A percentile compares a stretch with the other conserved stretches of the same genome.
Evolutionary conservation across 53 echinoderm and acorn worm species (phyloP).

Genomic region (Crossaster papposus): DNA sequence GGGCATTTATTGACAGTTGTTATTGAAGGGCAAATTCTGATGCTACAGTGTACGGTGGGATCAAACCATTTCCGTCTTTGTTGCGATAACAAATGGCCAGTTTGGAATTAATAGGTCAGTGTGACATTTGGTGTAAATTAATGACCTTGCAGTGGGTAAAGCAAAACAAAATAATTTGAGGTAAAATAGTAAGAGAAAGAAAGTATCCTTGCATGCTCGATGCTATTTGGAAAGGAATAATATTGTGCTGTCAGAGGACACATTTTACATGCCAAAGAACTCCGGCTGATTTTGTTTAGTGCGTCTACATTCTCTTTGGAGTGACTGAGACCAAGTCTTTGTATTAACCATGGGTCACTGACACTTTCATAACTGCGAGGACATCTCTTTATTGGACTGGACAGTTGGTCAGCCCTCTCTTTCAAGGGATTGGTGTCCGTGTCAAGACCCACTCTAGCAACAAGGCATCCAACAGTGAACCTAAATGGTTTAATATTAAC

Average conservation of each 20-base stretch:
- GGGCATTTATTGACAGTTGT: background rate
- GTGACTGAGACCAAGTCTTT: background rate
- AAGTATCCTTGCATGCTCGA: too few relatives aligned
- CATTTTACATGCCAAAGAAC: background rate
- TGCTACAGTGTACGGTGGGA: background rate
- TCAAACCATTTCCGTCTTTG: background rate
- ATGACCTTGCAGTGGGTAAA: background rate
- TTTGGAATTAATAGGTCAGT: background rate
- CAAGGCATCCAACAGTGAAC: slow-evolving; percentile 7
- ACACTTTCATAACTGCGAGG: background rate
- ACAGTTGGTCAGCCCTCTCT: slow-evolving; percentile 3
- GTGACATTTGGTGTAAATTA: background rate
- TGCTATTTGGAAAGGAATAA: too few relatives aligned
- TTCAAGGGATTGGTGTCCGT: slow-evolving; percentile 14
- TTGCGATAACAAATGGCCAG: too few relatives aligned
- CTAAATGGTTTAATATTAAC: slow-evolving; percentile 39
- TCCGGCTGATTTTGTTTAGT: background rate
- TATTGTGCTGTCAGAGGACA: too few relatives aligned
- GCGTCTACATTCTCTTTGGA: background rate
- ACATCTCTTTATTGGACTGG: slow-evolving; percentile 1
- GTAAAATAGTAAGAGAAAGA: too few relatives aligned
- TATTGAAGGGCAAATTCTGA: background rate
- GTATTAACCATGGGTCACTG: background rate
- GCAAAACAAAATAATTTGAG: too few relatives aligned
- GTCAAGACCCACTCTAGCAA: background rate